Evolutionary conservation across 2,888 invertebrate genomes (phyloP), one percentile per base, ranked within the genome.

Genomic region (Leptinotarsa tumamoca): DNA sequence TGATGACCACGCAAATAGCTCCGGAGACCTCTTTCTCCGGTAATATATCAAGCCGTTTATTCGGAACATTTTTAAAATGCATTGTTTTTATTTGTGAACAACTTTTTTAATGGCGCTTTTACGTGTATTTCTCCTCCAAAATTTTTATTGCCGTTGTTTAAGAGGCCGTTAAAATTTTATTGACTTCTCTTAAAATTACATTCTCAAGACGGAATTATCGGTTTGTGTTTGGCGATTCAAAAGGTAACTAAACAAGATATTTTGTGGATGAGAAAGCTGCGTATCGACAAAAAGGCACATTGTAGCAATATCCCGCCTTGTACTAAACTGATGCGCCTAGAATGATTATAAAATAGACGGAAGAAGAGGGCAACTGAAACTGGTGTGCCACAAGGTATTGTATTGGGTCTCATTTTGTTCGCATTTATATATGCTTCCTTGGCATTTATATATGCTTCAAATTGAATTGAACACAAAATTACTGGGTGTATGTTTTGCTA

Each of bases 101-200:
- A 58, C 68, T 52, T 68, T 54, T 68, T 68, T 68, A 68, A 68
- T 68, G 68, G 68, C 52, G 33, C 51, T 68, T 68, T 68, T 52
- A 68, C 68, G 27, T 68, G 52, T 54, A 51, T 52, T 68, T 21
- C 67, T 68, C 68, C 27, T 51, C 68, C 68, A 51, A 68, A 68
- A 68, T 68, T 49, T 68, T 68, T 68, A 68, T 68, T 68, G 54
- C 68, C 52, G 68, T 68, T 68, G 68, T 68, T 68, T 68, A 68
- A 68, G 51, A 54, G 68, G 21, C 52, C 52, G 68, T 68, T 68
- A 68, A 68, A 68, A 21, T 68, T 68, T 68, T 68, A 68, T 68
- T 51, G 68, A 52, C 68, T 68, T 27, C 68, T 68, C 49, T 68
- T 54, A 52, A 68, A 49, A 52, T 68, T 51, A 68, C 54, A 68